phyloP scores from a whole-genome alignment of 1,140 invertebrate genomes.

The Diploscapter pachys region DNA sequence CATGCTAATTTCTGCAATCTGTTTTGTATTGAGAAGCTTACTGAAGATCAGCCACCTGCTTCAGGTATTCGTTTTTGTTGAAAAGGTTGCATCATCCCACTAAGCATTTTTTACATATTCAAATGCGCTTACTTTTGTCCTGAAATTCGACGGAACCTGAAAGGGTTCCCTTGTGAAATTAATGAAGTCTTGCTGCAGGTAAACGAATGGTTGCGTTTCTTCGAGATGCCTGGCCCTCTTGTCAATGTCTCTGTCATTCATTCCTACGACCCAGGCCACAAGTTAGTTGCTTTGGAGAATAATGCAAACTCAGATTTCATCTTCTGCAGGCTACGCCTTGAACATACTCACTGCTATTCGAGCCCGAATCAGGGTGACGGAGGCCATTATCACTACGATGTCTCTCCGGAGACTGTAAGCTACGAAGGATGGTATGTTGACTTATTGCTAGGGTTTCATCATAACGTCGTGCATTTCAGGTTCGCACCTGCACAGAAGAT shows the following conservation, averaged over 20 bases:
- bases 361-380: slow-evolving; percentile 24
- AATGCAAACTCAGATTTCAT: no score
- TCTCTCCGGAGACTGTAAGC: slow-evolving; percentile 24
- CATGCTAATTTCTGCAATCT: no score
- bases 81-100: no score
- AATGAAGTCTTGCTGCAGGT: neutral
- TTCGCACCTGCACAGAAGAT: slow-evolving; percentile 23
- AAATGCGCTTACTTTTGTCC: no score
- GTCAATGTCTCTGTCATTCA: slow-evolving; percentile 33
- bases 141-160: no score
- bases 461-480: no score
- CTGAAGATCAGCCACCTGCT: no score
- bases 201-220: slow-evolving; percentile 31
- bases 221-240: slow-evolving; percentile 26
- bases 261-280: slow-evolving; percentile 28
- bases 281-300: neutral
- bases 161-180: no score
- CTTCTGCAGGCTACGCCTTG: slow-evolving; percentile 10
- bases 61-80: no score
- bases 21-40: no score
- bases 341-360: slow-evolving; percentile 36
- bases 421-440: slow-evolving; percentile 27
- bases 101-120: no score
- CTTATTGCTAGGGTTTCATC: no score
- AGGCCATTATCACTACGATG: slow-evolving; percentile 36